Conservation (phyloP, 2,888 invertebrate species). For the Nebria salina region DNA sequence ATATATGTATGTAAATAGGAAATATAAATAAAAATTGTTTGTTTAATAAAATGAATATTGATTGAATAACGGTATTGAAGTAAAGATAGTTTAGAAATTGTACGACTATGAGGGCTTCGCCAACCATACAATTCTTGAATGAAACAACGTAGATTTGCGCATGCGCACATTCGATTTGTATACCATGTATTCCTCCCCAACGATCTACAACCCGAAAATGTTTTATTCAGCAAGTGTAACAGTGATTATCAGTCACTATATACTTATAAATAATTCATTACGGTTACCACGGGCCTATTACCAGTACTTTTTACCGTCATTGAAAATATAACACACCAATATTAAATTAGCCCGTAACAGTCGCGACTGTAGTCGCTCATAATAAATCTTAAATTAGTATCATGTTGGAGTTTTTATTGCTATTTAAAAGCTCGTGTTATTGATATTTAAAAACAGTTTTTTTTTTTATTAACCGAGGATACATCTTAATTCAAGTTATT, state of each 20-base stretch:
- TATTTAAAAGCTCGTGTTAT: not conserved
- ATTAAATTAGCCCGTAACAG: not conserved
- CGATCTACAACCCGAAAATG: conserved; percentile 6
- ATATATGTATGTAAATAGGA: too few species aligned
- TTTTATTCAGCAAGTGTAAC: conserved; percentile 3
- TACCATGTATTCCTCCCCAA: not conserved
- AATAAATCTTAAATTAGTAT: not conserved
- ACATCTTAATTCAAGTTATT: not conserved
- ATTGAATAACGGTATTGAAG: not conserved
- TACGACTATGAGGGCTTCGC: not conserved
- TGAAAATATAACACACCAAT: not conserved
- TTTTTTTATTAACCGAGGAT: not conserved
- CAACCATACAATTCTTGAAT: not conserved
- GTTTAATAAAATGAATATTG: too few species aligned
- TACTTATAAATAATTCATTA: conserved; percentile 11
- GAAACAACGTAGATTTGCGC: not conserved
- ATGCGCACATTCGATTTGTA: not conserved
- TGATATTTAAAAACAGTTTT: not conserved
- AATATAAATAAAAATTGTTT: too few species aligned
- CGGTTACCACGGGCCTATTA: not conserved
- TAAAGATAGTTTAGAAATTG: not conserved
- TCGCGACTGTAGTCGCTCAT: not conserved
- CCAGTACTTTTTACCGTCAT: not conserved
- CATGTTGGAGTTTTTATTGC: conserved; percentile 1
- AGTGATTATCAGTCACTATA: conserved; percentile 4